Percentiles rank a stretch among this genome's conserved stretches.
phyloP scores from a whole-genome alignment of 2,797 vertebrate species.

The Scyliorhinus canicula region DNA sequence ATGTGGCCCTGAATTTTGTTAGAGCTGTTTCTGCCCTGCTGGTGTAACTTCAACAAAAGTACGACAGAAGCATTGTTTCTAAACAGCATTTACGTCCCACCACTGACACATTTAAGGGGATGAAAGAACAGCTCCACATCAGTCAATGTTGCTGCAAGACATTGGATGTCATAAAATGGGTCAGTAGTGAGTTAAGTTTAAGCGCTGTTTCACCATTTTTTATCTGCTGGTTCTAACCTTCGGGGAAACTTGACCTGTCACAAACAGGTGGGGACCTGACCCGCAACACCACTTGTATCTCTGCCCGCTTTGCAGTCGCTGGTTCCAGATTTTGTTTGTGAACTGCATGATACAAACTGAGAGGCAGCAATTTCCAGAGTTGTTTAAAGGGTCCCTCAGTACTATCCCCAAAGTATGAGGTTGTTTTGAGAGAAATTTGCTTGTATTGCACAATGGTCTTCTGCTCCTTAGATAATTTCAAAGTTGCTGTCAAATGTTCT shows the following conservation, averaged over 20 bases:
- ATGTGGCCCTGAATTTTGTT: neutral
- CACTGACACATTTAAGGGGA: neutral
- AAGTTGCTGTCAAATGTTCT: neutral
- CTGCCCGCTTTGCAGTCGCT: neutral
- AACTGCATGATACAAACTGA: neutral
- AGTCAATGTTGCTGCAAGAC: too few relatives aligned
- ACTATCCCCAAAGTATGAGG: neutral
- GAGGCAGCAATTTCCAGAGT: neutral
- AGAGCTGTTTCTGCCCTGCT: neutral
- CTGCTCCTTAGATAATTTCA: neutral
- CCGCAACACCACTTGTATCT: neutral
- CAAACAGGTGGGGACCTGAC: neutral
- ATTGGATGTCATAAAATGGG: neutral
- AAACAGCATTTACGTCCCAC: neutral
- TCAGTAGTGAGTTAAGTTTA: neutral
- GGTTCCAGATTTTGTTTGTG: neutral
- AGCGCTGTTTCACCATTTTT: neutral
- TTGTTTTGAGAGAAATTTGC: neutral
- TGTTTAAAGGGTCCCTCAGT: neutral
- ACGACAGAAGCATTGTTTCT: neutral
- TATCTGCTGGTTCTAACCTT: neutral
- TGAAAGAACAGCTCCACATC: neutral
- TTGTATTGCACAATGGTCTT: neutral
- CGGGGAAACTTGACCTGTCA: neutral
- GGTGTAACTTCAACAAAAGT: neutral